Evolutionary conservation across 2,113 vertebrate genomes (phyloP).

Genomic region (Pongo abelii): DNA sequence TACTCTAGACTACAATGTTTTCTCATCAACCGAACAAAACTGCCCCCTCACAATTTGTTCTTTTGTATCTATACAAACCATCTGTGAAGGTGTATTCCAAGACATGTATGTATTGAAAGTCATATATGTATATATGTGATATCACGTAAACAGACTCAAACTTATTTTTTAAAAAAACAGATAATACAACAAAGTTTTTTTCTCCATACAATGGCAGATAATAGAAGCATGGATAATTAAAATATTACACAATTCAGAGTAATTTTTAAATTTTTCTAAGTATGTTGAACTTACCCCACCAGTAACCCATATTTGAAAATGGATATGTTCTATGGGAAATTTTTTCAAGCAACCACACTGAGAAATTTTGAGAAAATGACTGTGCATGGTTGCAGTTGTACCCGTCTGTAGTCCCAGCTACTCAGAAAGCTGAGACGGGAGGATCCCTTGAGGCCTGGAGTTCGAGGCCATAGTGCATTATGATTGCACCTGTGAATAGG

Average conservation of each 20-base stretch:
- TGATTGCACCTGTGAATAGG: neutral
- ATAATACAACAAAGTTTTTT: neutral
- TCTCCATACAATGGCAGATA: neutral
- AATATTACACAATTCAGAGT: neutral
- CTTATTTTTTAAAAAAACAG: neutral
- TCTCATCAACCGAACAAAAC: neutral
- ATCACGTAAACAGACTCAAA: neutral
- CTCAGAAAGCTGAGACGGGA: neutral
- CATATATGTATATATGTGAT: neutral
- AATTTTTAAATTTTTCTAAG: slow-evolving; percentile 10
- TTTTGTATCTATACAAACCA: neutral
- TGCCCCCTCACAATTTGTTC: neutral
- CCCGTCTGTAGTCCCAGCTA: neutral
- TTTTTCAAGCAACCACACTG: neutral
- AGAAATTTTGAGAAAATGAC: neutral
- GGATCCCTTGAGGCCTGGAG: neutral
- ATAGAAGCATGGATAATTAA: neutral
- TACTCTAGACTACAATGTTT: neutral
- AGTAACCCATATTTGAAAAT: slow-evolving; percentile 10
- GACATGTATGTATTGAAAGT: neutral
- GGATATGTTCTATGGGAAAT: neutral
- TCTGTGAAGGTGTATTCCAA: neutral
- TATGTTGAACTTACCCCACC: neutral
- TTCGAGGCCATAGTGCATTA: neutral
- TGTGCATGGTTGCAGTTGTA: neutral